A percentile compares a stretch with the other conserved stretches of the same genome.
These are phyloP conservation scores for Shargacucullia verbasci DNA, from an alignment of 2,888 invertebrate species.

Conservation along the genomic window DNA sequence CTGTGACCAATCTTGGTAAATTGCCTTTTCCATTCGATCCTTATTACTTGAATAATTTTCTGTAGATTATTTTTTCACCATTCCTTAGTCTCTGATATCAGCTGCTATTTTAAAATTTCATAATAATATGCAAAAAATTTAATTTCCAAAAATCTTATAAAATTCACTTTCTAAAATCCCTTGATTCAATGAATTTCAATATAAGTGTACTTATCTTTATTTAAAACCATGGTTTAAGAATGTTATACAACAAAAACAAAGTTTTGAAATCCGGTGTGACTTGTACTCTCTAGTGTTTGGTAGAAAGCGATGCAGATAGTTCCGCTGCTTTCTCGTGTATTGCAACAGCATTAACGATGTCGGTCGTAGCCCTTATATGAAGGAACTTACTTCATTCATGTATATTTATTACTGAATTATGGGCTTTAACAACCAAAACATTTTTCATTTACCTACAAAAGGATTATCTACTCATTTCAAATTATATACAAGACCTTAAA, in stretches of 20 bases:
- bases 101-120: too few relatives aligned
- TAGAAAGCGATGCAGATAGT: conserved; percentile 52
- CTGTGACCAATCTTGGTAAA: conserved; percentile 50
- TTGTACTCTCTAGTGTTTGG: conserved; percentile 43
- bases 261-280: conserved; percentile 53
- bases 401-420: background rate
- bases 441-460: background rate
- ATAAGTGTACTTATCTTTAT: too few relatives aligned
- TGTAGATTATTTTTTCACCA: background rate
- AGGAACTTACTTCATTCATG: conserved; percentile 7
- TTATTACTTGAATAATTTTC: conserved; percentile 12
- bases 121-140: too few relatives aligned
- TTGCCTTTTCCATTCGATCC: conserved; percentile 36
- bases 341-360: conserved; percentile 31
- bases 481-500: background rate
- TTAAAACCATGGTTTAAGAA: conserved; percentile 1
- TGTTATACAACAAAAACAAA: conserved; percentile 12
- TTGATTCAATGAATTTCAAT: too few relatives aligned
- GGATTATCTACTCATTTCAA: background rate
- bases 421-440: conserved; percentile 1
- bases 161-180: too few relatives aligned
- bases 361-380: conserved; percentile 32
- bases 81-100: too few relatives aligned
- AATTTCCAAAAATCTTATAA: too few relatives aligned
- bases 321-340: conserved; percentile 50